Percentiles rank a stretch among this genome's conserved stretches.
Conservation (phyloP, 64 coral and sea anemone genomes). For the Hydrozoanthus tunicans region DNA sequence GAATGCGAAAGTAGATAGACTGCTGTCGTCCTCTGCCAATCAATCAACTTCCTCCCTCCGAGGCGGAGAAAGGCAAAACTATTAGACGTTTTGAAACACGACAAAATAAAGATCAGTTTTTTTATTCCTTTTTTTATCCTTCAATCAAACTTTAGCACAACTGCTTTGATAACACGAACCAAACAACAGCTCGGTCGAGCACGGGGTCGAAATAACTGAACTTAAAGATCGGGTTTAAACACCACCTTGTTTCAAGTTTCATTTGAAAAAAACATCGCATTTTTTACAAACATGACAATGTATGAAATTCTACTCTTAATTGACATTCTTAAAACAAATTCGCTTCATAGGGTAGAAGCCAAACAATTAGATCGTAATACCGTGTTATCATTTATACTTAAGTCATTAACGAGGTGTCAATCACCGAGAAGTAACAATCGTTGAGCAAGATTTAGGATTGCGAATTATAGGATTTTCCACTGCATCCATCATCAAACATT, state of each 20-base stretch:
- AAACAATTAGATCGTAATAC: slow-evolving; percentile 63
- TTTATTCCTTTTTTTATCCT: slow-evolving; percentile 5
- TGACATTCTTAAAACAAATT: slow-evolving; percentile 62
- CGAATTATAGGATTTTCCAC: slow-evolving; percentile 72
- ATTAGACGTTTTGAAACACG: neutral
- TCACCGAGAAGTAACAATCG: slow-evolving; percentile 65
- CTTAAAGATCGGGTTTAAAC: slow-evolving; percentile 3
- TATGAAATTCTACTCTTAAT: slow-evolving; percentile 48
- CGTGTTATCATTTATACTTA: slow-evolving; percentile 55
- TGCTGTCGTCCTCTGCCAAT: neutral
- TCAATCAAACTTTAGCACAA: slow-evolving; percentile 7
- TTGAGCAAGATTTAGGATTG: slow-evolving; percentile 49
- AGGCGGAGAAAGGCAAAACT: slow-evolving; percentile 1
- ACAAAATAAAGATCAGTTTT: neutral
- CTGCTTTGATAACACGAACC: neutral
- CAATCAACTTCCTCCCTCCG: neutral
- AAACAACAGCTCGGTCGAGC: slow-evolving; percentile 11
- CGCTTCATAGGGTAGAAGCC: slow-evolving; percentile 27
- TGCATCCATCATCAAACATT: slow-evolving; percentile 74
- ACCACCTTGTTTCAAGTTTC: slow-evolving; percentile 38
- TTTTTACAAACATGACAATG: slow-evolving; percentile 31
- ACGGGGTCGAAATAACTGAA: neutral
- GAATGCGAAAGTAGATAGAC: slow-evolving; percentile 13
- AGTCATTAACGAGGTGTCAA: slow-evolving; percentile 69
- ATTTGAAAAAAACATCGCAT: slow-evolving; percentile 27